Evolutionary conservation across 92 coral and sea anemone species (phyloP).

Genomic region (Epizoanthus rinbou): DNA sequence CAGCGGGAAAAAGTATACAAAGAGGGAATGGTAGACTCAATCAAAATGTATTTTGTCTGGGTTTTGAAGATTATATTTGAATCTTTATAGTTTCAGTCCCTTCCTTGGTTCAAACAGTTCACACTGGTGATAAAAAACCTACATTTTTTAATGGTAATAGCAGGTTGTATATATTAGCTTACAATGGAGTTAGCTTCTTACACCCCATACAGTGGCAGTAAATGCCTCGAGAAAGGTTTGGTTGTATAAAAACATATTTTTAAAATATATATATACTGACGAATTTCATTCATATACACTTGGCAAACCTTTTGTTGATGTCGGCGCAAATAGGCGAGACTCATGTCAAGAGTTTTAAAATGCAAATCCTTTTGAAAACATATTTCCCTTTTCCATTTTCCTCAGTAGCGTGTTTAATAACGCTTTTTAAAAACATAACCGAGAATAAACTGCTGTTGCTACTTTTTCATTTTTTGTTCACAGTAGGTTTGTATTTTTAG

Average conservation of each 20-base stretch:
- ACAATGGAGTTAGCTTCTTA: too few species aligned
- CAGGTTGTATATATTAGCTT: neutral
- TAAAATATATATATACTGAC: too few species aligned
- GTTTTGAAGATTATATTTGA: slow-evolving; percentile 8
- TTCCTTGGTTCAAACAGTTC: neutral
- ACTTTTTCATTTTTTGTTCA: neutral
- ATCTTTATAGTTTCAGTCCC: neutral
- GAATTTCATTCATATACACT: too few species aligned
- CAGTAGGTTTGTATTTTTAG: slow-evolving; percentile 7
- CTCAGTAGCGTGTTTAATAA: neutral
- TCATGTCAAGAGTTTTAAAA: neutral
- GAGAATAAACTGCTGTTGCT: neutral
- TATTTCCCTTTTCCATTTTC: neutral
- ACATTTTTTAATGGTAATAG: slow-evolving; percentile 1
- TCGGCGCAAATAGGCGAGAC: neutral
- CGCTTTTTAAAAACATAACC: too few species aligned
- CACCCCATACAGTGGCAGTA: too few species aligned
- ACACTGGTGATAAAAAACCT: neutral
- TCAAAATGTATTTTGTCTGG: slow-evolving; percentile 13
- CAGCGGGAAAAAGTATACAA: neutral
- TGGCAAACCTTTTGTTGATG: neutral
- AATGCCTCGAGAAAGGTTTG: too few species aligned
- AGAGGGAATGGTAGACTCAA: neutral
- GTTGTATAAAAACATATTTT: too few species aligned
- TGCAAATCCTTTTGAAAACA: neutral